Evolutionary conservation across 1,140 invertebrate species (phyloP), one percentile per base, ranked within the genome.

Genomic region (Polypedilum vanderplanki): DNA sequence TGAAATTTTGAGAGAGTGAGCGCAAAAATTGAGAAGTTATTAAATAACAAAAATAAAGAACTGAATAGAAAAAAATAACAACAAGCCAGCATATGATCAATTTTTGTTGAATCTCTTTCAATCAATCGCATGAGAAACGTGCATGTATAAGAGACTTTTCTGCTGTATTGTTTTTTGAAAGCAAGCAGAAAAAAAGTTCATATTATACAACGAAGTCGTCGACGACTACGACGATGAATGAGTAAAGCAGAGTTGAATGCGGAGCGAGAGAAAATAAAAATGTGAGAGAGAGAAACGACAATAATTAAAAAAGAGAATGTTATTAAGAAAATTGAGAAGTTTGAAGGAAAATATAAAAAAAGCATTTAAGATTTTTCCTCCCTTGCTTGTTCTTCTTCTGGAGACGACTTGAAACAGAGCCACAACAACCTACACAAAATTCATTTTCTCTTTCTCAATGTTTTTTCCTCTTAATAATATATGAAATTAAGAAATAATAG

Each of bases 261-360:
- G 24, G 24, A 33, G 24, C 5, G 24, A 33, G 24, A 33, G 24
- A 33, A 33, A 33, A 33, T 33, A 33, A 33, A 5, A 3, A 5
- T 33, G 24, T 33, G 24, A 33, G 24, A 33, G 24, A 57, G 46
- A 57, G 46, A 57, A 17, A 57, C 46, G 65, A 70, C 65, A 70
- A 22, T 22, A 70, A 70, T 70, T 70, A 70, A 70, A 70, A 70
- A 70, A 70, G 65, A 70, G 65, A 70, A 70, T 70, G 20, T 70
- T 70, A 70, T 18, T 70, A 70, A 70, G 65, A 70, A 70, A 70
- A 70, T 70, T 70, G 65, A 70, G 65, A 70, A 70, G 18, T 70
- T 33, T 70, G 20, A 70, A n/a, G 46, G 46, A n/a, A 57, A 3
- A n/a, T n/a, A n/a, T n/a, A n/a, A n/a, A 57, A n/a, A n/a, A 57